A percentile compares a stretch with the other conserved stretches of the same genome.
These are phyloP conservation scores for Patella ulyssiponensis DNA, from an alignment of 2,888 invertebrate genomes.

Conservation along the genomic window DNA sequence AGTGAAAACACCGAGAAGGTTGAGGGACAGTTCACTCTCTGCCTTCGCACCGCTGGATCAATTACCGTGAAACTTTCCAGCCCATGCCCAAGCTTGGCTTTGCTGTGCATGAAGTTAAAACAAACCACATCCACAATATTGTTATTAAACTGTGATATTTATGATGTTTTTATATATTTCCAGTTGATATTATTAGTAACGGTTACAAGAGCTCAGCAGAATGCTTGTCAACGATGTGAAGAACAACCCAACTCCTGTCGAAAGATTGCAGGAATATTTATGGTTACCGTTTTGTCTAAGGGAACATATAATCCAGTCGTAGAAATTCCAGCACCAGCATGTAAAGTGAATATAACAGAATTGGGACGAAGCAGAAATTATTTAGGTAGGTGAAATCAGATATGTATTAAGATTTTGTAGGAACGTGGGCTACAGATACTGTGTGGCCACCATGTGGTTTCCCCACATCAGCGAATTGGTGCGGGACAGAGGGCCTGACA, in stretches of 20 bases:
- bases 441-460: too few relatives aligned
- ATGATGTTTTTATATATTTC: neutral
- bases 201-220: conserved; percentile 12
- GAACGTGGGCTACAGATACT: too few relatives aligned
- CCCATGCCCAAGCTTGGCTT: too few relatives aligned
- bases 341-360: conserved; percentile 89
- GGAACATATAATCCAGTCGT: conserved; percentile 88
- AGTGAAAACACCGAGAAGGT: too few relatives aligned
- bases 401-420: neutral
- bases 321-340: conserved; percentile 88
- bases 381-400: conserved; percentile 78
- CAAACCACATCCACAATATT: too few relatives aligned
- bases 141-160: neutral
- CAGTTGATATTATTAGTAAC: conserved; percentile 5
- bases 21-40: too few relatives aligned
- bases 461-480: too few relatives aligned
- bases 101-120: too few relatives aligned
- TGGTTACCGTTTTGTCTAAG: conserved; percentile 81
- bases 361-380: conserved; percentile 86
- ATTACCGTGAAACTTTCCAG: too few relatives aligned
- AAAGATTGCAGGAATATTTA: conserved; percentile 80
- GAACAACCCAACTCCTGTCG: conserved; percentile 34
- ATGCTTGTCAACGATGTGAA: conserved; percentile 31
- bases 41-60: too few relatives aligned
- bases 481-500: too few relatives aligned